These are phyloP conservation scores for rat (Rattus norvegicus) DNA, from an alignment of 2,113 vertebrate species.

Conservation along the genomic window GRCr8 NC_086037.1:69212001-69212500, in stretches of 20 bases:
- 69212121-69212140: accelerated
- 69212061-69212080: not conserved
- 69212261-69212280: not conserved
- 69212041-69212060: not conserved
- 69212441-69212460: not conserved
- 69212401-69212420: not conserved
- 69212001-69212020: too few relatives aligned
- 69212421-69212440: not conserved
- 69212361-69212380: not conserved
- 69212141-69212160: not conserved
- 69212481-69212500: not conserved
- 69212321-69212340: too few relatives aligned
- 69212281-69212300: not conserved
- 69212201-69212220: not conserved
- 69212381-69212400: not conserved
- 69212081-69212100: not conserved
- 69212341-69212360: not conserved
- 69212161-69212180: not conserved
- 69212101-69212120: not conserved
- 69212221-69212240: not conserved
- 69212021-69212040: not conserved
- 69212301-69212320: not conserved
- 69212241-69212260: not conserved
- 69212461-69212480: not conserved
- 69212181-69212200: too few relatives aligned